These are phyloP conservation scores for Triplophysa rosa DNA, from an alignment of 2,113 vertebrate genomes.

Conservation along the genomic window DNA sequence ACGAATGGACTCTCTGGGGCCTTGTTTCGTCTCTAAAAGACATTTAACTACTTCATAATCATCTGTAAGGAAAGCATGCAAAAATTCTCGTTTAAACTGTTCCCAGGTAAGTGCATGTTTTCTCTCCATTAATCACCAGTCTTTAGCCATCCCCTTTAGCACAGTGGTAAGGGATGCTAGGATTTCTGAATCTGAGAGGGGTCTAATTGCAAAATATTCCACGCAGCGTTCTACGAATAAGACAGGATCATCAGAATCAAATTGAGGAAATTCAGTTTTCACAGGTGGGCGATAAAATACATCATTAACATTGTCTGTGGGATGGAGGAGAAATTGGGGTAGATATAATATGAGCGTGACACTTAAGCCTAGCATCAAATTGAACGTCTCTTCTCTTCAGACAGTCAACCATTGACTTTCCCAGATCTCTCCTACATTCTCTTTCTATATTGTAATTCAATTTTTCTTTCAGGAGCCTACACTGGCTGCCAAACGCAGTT, in stretches of 20 bases:
- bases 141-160: neutral
- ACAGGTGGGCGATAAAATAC: neutral
- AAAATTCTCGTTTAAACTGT: neutral
- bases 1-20: neutral
- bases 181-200: neutral
- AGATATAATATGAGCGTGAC: neutral
- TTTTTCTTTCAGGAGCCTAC: no score
- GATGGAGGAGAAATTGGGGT: neutral
- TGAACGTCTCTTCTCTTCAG: neutral
- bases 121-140: neutral
- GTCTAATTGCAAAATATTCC: neutral
- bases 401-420: neutral
- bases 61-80: neutral
- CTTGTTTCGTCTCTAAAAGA: slow-evolving; percentile 6
- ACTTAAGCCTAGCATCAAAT: neutral
- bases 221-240: neutral
- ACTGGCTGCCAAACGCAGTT: no score
- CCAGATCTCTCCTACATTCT: no score
- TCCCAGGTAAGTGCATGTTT: neutral
- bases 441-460: no score
- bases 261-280: neutral
- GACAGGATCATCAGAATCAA: neutral
- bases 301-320: neutral
- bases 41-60: neutral
- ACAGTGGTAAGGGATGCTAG: neutral